Evolutionary conservation across 2,797 vertebrate species (phyloP), one percentile per base, ranked within the genome.

Genomic region (Paramormyrops hopkinsi): DNA sequence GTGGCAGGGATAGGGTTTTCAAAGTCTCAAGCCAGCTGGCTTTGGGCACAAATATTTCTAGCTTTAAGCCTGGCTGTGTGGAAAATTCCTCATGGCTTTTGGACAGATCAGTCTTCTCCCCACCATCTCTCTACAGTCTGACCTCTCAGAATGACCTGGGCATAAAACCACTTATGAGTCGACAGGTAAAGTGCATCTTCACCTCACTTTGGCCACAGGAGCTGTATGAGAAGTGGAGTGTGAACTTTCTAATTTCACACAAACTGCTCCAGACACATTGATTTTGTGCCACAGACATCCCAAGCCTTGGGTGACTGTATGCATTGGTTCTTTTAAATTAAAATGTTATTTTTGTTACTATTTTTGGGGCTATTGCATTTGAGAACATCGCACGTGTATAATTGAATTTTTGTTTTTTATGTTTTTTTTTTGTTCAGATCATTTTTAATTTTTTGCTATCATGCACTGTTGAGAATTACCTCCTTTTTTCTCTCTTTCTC

Each of bases 241-340:
- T 87, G 22, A 56, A 37, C 17, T 56, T 87, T 87, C 33, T 87
- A 87, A 87, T 59, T 87, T 87, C 85, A 59, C 85, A 56, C 85
- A 87, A 59, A 87, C 85, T 17, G 29, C 53, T 22, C 2, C 29
- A 59, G 37, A 84, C 85, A n/a, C 85, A 59, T 87, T 59, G 85
- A 87, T 87, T 87, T 56, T 41, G 50, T 56, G 33, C 53, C 85
- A 59, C 22, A 87, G 33, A 87, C 51, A 37, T 56, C 85, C 85
- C 29, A 22, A 86, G 50, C 12, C 50, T 14, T 19, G 14, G 11
- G 7, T 59, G 29, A 87, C 53, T 86, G 6, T 37, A 53, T 33
- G 51, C 14, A 7, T 86, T 37, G 48, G 51, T 86, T 29, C 51
- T 87, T 87, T 87, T 87, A 87, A 82, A 87, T 56, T 87, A 87